Base-by-base conservation (phyloP, 2,888 invertebrate genomes). In the Scrobipalpa costella region DNA sequence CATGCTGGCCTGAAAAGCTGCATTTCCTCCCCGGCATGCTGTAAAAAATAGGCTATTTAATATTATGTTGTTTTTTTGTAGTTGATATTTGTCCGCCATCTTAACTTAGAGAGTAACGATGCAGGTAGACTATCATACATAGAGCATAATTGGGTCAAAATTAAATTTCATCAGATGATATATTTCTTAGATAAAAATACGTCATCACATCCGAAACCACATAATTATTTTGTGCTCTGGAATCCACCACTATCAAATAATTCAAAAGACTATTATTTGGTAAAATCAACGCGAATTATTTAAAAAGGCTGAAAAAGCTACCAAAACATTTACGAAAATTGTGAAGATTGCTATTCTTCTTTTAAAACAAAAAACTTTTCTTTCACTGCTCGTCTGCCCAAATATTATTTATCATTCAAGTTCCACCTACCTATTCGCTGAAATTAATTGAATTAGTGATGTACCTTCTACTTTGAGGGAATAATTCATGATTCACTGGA, bases 401-500 rank as follows among this genome's bases (percentile, higher is more conserved):
- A 78, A 71, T 81, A 85, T 86, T 81, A 85, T 86, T 86, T 85
- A 86, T 84, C 78, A 77, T 76, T 67, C 69, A 78, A 81, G 73
- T 82, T 84, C 71, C 68, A 34, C 17, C 34, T 55, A 34, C 33
- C 33, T 34, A 69, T 69, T 57, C 15, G 57, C 15, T 69, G 73
- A 79, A 78, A 84, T 84, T 87, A 86, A 88, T 87, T 85, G 85
- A 84, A 84, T 63, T 58, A 61, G 61, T 61, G 61, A 61, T 36
- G 61, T 52, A 27, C 19, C 13, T 52, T 47, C 13, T 6, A 52
- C 19, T 7, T 27, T 13, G 13, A 19, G 17, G 2, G 21, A 49
- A 21, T 49, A 19, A 21, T 0, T 52, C 27, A 52, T 52, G 50
- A 52, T 52, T 52, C 55, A 55, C n/a, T 55, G 55, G 15, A 34